A percentile compares a stretch with the other conserved stretches of the same genome.
phyloP scores from a whole-genome alignment of 2,888 invertebrate species.

The Buathra laborator region DNA sequence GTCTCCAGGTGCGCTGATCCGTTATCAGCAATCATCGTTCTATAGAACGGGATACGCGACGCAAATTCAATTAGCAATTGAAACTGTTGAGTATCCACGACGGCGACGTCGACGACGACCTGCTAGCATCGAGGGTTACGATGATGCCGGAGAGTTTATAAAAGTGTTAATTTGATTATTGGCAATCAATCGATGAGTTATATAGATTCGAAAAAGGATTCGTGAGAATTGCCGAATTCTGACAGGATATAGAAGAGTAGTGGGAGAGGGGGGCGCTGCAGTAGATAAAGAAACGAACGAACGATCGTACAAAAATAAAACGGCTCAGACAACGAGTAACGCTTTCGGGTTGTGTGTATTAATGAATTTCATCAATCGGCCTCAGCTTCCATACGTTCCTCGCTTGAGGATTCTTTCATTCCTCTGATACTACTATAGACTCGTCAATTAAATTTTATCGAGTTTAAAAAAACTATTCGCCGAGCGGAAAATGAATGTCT shows the following conservation, averaged over 20 bases:
- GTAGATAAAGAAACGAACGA: too few species aligned
- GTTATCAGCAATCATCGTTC: background rate
- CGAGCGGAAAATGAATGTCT: background rate
- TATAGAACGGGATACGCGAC: slow-evolving; percentile 17
- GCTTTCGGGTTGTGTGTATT: background rate
- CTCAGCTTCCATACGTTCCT: slow-evolving; percentile 17
- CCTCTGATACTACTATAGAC: background rate
- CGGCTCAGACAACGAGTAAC: too few species aligned
- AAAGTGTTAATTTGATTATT: slow-evolving; percentile 76
- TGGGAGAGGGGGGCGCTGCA: background rate
- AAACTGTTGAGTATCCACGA: slow-evolving; percentile 64
- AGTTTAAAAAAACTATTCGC: background rate
- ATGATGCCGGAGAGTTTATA: slow-evolving; percentile 49
- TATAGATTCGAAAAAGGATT: slow-evolving; percentile 44
- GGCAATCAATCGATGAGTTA: slow-evolving; percentile 76
- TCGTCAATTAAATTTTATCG: slow-evolving; percentile 19
- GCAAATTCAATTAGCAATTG: slow-evolving; percentile 76
- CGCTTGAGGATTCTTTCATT: background rate
- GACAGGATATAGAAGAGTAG: slow-evolving; percentile 27
- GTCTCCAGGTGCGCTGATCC: background rate
- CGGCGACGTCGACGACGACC: slow-evolving; percentile 32
- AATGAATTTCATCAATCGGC: slow-evolving; percentile 42
- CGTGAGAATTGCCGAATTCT: slow-evolving; percentile 29
- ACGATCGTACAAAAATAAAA: too few species aligned
- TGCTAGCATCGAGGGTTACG: background rate